phyloP scores from a whole-genome alignment of 2,113 vertebrate species.

The Scytalopus superciliaris region DNA sequence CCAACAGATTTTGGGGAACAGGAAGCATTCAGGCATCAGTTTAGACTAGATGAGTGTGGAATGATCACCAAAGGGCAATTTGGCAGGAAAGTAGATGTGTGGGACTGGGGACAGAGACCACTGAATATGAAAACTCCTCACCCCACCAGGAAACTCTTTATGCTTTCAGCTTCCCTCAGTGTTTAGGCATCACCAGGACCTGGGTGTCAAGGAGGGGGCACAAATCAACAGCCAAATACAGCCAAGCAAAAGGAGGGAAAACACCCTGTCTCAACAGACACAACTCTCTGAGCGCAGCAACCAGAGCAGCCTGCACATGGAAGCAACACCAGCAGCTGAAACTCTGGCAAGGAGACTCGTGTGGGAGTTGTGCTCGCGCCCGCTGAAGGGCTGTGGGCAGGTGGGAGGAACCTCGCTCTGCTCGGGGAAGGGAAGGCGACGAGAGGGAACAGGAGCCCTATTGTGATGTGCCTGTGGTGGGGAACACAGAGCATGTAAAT shows the following conservation, averaged over 20 bases:
- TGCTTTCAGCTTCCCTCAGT: not conserved
- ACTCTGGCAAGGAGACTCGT: not conserved
- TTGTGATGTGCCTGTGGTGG: not conserved
- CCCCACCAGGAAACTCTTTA: not conserved
- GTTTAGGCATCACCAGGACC: not conserved
- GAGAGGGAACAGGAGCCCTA: not conserved
- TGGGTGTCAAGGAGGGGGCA: not conserved
- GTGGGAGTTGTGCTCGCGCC: slow-evolving; percentile 16
- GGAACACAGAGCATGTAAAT: not conserved
- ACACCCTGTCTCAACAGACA: not conserved
- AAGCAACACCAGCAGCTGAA: slow-evolving; percentile 33
- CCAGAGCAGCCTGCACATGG: not conserved
- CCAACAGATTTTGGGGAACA: not conserved
- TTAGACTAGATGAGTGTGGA: not conserved
- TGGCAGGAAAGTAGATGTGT: not conserved
- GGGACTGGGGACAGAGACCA: not conserved
- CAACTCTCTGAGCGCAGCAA: not conserved
- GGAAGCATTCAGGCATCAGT: no score
- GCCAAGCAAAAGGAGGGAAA: not conserved
- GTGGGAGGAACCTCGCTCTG: slow-evolving; percentile 34
- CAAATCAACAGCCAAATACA: not conserved
- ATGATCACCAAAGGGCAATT: not conserved
- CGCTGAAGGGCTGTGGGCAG: slow-evolving; percentile 36
- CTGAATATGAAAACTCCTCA: not conserved
- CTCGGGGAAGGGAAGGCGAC: not conserved